Percentiles rank a stretch among this genome's conserved stretches.
These are phyloP conservation scores for Rhabdophis nuchalis DNA, from an alignment of 2,797 vertebrate genomes.

Conservation along the genomic window DNA sequence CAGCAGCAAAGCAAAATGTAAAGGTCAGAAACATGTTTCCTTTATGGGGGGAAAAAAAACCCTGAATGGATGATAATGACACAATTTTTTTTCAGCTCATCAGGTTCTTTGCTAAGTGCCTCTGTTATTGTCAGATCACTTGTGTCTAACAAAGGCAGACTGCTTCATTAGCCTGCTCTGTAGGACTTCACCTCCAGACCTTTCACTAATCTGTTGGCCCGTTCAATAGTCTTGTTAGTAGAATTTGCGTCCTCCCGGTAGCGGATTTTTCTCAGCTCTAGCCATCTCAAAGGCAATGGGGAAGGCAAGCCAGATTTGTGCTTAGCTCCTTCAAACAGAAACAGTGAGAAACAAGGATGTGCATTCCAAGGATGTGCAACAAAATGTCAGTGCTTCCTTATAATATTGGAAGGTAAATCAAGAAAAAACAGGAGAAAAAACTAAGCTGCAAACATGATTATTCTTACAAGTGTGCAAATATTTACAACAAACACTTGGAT, in stretches of 20 bases:
- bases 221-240: slow-evolving; percentile 93
- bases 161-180: slow-evolving; percentile 75
- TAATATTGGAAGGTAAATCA: slow-evolving; percentile 62
- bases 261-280: slow-evolving; percentile 85
- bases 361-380: slow-evolving; percentile 54
- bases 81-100: slow-evolving; percentile 81
- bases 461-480: neutral
- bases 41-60: slow-evolving; percentile 71
- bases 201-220: slow-evolving; percentile 94
- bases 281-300: slow-evolving; percentile 82
- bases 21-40: slow-evolving; percentile 82
- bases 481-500: slow-evolving; percentile 2
- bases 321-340: slow-evolving; percentile 84
- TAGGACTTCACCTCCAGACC: slow-evolving; percentile 85
- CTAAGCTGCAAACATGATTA: slow-evolving; percentile 46
- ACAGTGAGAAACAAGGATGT: slow-evolving; percentile 69
- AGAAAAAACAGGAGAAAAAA: slow-evolving; percentile 40
- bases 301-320: slow-evolving; percentile 82
- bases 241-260: slow-evolving; percentile 92
- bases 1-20: slow-evolving; percentile 68
- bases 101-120: slow-evolving; percentile 79
- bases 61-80: slow-evolving; percentile 83
- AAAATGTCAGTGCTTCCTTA: slow-evolving; percentile 59
- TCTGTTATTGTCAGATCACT: slow-evolving; percentile 81
- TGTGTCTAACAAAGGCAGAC: slow-evolving; percentile 79